Percentiles rank a stretch among this genome's conserved stretches.
These are phyloP conservation scores for Zapus hudsonius DNA, from an alignment of 2,113 vertebrate species.

Conservation along the genomic window DNA sequence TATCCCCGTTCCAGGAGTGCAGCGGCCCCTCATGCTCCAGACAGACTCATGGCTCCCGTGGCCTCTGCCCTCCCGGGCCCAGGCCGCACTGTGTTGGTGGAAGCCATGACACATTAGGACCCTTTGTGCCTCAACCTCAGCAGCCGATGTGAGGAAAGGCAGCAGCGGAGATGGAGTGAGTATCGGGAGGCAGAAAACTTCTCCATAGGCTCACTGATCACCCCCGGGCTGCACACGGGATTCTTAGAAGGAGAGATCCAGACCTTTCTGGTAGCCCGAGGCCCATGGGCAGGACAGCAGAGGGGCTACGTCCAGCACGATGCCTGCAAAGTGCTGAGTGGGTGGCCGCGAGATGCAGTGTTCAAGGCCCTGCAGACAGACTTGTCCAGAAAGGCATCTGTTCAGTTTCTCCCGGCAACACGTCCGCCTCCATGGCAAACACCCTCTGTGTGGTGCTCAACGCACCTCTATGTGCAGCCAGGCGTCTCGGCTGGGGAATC, in stretches of 20 bases:
- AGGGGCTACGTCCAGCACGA: neutral
- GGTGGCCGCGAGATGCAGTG: neutral
- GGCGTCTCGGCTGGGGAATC: slow-evolving; percentile 87
- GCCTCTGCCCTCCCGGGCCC: neutral
- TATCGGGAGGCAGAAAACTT: neutral
- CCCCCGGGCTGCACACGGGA: too few species aligned
- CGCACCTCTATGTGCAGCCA: slow-evolving; percentile 83
- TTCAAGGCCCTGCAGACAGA: slow-evolving; percentile 73
- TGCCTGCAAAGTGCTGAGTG: slow-evolving; percentile 53
- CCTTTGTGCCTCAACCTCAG: neutral
- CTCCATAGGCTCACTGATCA: neutral
- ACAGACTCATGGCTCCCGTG: neutral
- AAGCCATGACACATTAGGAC: neutral
- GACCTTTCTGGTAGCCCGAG: neutral
- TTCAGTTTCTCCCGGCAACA: slow-evolving; percentile 81
- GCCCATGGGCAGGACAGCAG: neutral
- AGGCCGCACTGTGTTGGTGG: too few species aligned
- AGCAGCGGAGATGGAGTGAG: too few species aligned
- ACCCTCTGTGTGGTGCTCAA: slow-evolving; percentile 80
- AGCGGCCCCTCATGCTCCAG: too few species aligned
- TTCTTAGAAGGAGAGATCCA: neutral
- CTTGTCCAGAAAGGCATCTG: slow-evolving; percentile 83
- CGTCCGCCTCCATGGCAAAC: slow-evolving; percentile 82
- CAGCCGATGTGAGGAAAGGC: too few species aligned
- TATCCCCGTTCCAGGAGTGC: neutral